Conservation (phyloP, 2,113 vertebrate genomes). For the rat (Rattus norvegicus) region DNA sequence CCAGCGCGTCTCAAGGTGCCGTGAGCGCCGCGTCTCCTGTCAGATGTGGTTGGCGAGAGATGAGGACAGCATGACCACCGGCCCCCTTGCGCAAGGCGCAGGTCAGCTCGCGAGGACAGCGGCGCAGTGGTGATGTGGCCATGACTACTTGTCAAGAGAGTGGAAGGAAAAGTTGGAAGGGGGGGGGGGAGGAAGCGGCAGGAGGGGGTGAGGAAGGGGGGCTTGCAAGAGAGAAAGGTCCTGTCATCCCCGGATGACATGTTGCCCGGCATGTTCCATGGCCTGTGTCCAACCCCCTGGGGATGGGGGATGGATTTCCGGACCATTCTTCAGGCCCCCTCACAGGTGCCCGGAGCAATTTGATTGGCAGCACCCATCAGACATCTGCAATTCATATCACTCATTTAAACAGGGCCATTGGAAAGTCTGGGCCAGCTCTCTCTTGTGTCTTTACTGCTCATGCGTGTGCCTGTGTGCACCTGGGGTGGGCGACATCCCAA, state of each 20-base stretch:
- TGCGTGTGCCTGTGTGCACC: accelerated
- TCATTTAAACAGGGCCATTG: not conserved
- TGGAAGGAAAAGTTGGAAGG: constrained; percentile 72
- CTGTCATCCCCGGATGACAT: constrained; percentile 87
- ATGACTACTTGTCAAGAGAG: constrained; percentile 91
- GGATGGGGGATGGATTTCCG: not conserved
- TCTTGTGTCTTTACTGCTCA: not conserved
- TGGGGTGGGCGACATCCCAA: accelerated
- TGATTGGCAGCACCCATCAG: not conserved
- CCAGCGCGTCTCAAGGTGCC: constrained; percentile 90
- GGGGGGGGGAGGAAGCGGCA: constrained; percentile 44
- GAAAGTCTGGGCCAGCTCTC: not conserved
- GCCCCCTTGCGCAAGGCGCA: constrained; percentile 85
- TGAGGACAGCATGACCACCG: constrained; percentile 90
- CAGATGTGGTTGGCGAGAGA: constrained; percentile 91
- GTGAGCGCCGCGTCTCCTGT: constrained; percentile 90
- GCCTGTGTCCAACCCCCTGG: not conserved
- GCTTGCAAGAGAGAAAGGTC: constrained; percentile 67
- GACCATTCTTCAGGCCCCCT: constrained; percentile 40
- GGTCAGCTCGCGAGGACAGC: constrained; percentile 90
- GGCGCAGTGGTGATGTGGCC: constrained; percentile 87
- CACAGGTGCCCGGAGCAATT: not conserved
- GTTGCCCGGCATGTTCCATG: constrained; percentile 69
- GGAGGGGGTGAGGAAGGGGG: not conserved
- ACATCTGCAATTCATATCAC: not conserved